Conservation (phyloP, 2,797 vertebrate species). For the Liasis olivaceus region DNA sequence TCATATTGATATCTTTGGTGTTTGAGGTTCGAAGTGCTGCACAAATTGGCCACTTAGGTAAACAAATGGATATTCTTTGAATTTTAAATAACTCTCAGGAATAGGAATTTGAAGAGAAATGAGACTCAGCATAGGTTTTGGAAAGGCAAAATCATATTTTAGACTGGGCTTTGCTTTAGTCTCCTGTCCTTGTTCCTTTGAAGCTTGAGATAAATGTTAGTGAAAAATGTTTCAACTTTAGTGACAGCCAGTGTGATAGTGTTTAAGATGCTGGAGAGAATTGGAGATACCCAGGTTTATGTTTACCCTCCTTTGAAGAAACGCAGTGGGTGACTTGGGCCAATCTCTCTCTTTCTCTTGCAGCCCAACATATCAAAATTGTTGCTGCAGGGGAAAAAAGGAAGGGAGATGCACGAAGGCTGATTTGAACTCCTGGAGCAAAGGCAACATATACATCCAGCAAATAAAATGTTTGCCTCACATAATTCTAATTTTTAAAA, state of each 20-base stretch:
- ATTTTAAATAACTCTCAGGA: constrained; percentile 22
- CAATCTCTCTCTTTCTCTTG: neutral
- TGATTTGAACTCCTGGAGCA: neutral
- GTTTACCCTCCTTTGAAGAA: neutral
- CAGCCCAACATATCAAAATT: neutral
- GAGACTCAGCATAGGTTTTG: neutral
- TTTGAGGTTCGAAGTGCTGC: constrained; percentile 35
- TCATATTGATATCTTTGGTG: constrained; percentile 41
- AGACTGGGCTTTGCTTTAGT: neutral
- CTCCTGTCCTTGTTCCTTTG: neutral
- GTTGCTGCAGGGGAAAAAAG: neutral
- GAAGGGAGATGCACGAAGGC: neutral
- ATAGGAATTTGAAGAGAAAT: constrained; percentile 9
- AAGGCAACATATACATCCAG: neutral
- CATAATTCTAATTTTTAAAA: neutral
- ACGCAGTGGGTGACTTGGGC: neutral
- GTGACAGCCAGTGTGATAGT: neutral
- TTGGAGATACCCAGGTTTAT: neutral
- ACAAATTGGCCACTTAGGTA: constrained; percentile 6
- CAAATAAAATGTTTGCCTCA: neutral
- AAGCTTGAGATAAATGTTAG: neutral
- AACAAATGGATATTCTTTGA: constrained; percentile 22
- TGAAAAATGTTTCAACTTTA: neutral
- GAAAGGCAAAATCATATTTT: constrained; percentile 12
- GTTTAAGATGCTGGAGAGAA: neutral